phyloP scores from a whole-genome alignment of 2,113 vertebrate species.

The Cettia cetti region DNA sequence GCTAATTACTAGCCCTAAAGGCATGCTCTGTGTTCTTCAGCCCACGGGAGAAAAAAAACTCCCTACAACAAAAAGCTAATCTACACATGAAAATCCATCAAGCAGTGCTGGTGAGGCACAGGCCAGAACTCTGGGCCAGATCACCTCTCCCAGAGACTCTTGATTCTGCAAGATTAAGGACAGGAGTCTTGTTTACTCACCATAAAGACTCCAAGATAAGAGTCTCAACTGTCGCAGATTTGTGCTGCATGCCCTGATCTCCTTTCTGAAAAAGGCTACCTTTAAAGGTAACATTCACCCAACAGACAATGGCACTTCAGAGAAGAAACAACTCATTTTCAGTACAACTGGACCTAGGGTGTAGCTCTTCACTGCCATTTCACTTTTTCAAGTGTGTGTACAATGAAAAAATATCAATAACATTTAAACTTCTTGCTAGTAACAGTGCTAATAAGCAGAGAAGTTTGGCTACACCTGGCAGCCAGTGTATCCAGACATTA shows the following conservation, averaged over 20 bases:
- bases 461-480: not conserved
- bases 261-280: not conserved
- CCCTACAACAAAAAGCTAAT: not conserved
- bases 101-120: not conserved
- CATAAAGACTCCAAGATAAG: not conserved
- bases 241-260: not conserved
- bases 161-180: not conserved
- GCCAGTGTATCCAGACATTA: not conserved
- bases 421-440: not conserved
- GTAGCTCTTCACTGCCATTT: not conserved
- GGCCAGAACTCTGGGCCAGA: not conserved
- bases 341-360: not conserved
- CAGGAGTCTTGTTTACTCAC: not conserved
- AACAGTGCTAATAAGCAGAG: not conserved
- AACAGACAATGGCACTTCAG: not conserved
- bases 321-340: not conserved
- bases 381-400: not conserved
- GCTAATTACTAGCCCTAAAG: not conserved
- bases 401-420: not conserved
- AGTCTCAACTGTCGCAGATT: not conserved
- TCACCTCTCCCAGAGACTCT: not conserved
- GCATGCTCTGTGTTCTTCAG: not conserved
- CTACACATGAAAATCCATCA: not conserved
- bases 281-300: not conserved
- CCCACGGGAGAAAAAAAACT: not conserved